Conservation (phyloP, 2,888 invertebrate species). For the Aplocera efformata region DNA sequence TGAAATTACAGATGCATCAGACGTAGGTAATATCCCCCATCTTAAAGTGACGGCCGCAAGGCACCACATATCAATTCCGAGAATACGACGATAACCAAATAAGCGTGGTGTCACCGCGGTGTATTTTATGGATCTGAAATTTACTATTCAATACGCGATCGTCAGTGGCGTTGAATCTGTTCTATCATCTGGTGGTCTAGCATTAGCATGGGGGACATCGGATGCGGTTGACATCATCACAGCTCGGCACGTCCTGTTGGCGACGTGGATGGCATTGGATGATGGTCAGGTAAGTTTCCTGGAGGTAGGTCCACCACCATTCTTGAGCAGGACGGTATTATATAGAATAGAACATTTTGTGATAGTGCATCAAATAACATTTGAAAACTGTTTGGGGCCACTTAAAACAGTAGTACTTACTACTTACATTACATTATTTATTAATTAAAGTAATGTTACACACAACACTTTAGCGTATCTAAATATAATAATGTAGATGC, state of each 20-base stretch:
- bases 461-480: too few relatives aligned
- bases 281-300: constrained; percentile 15
- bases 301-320: background rate
- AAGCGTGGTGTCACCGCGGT: constrained; percentile 6
- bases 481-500: too few relatives aligned
- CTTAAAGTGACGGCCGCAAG: too few relatives aligned
- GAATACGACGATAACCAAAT: constrained; percentile 19
- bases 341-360: constrained; percentile 3
- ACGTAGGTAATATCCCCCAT: too few relatives aligned
- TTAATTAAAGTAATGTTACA: too few relatives aligned
- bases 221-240: constrained; percentile 57
- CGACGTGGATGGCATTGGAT: constrained; percentile 55
- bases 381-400: too few relatives aligned
- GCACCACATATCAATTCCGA: constrained; percentile 22
- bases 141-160: constrained; percentile 62
- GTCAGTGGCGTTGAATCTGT: constrained; percentile 51
- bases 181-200: constrained; percentile 50
- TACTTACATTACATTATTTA: background rate
- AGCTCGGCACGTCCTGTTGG: constrained; percentile 46
- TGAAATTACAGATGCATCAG: too few relatives aligned
- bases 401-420: too few relatives aligned
- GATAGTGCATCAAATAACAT: too few relatives aligned
- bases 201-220: constrained; percentile 65
- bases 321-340: background rate
- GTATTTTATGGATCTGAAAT: constrained; percentile 15